Base-by-base conservation (phyloP, 2,888 invertebrate genomes). In the Allolobophora icterica region DNA sequence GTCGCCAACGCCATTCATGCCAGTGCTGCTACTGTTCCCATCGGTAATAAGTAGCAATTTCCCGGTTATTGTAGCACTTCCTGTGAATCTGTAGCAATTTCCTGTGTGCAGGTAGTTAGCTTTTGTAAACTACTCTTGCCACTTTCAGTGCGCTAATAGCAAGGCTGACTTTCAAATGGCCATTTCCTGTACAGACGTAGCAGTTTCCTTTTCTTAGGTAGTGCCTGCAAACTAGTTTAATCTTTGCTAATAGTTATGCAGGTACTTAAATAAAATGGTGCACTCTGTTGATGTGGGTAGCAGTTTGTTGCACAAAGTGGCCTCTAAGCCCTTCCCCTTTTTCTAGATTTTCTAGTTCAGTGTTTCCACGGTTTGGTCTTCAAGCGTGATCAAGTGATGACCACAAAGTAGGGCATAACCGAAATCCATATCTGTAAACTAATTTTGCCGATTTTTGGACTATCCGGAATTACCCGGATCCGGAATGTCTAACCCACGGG, bases 61-160 rank as follows among this genome's bases (percentile, higher is more conserved):
- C 71, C 71, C n/a, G n/a, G 71, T 71, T 71, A 71, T 71, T 71
- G 71, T 71, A 71, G n/a, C 71, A 71, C 30, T 71, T 71, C 71
- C 71, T 71, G 71, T 71, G n/a, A 71, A 71, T n/a, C 71, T 71
- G 71, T n/a, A 71, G 71, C 71, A 71, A 71, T 71, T 71, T 71
- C n/a, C n/a, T n/a, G n/a, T n/a, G n/a, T 71, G 71, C 71, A 71
- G 71, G 71, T n/a, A 71, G 71, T n/a, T 71, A 71, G 71, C n/a
- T 71, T 71, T n/a, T 71, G 71, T 71, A 71, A 71, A n/a, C n/a
- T 71, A 52, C 24, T 21, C 21, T 52, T 52, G 24, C 21, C 52
- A 52, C 52, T 52, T 24, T 52, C 52, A 52, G 52, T 52, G 52
- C 24, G 1, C 52, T 52, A n/a, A 17, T n/a, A n/a, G 6, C 71